These are phyloP conservation scores for Phalacrocorax aristotelis DNA, from an alignment of 2,113 vertebrate species.

Conservation along the genomic window DNA sequence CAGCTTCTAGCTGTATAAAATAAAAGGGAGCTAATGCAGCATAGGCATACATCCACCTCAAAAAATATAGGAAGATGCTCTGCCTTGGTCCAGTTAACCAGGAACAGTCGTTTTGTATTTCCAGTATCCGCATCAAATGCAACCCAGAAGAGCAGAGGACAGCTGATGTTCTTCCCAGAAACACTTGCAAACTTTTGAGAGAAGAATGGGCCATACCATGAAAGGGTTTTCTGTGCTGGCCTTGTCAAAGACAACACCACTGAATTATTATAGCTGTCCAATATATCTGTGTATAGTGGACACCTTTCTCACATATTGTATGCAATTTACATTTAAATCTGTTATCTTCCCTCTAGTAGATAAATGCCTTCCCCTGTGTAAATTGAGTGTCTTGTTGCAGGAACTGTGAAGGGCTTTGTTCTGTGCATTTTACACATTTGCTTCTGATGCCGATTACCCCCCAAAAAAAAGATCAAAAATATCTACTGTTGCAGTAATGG, in stretches of 20 bases:
- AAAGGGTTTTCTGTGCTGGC: background rate
- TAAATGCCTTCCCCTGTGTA: background rate
- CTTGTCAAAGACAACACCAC: background rate
- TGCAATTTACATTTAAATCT: background rate
- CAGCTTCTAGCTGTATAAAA: background rate
- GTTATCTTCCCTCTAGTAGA: background rate
- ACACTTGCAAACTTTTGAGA: background rate
- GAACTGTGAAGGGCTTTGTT: background rate
- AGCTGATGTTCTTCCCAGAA: background rate
- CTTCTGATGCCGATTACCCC: background rate
- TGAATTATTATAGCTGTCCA: background rate
- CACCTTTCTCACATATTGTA: background rate
- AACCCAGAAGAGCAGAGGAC: background rate
- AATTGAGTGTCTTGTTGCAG: background rate
- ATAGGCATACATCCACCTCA: background rate
- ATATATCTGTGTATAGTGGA: background rate
- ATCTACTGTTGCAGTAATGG: background rate
- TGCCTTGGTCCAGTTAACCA: background rate
- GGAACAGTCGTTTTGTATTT: background rate
- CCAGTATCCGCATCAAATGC: background rate
- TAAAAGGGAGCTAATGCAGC: background rate
- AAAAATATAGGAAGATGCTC: background rate
- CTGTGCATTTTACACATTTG: background rate
- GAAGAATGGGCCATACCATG: accelerated
- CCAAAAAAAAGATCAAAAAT: background rate